Percentiles rank a stretch among this genome's conserved stretches.
Evolutionary conservation across 2,797 vertebrate genomes (phyloP).

Genomic region (Oreochromis mossambicus): DNA sequence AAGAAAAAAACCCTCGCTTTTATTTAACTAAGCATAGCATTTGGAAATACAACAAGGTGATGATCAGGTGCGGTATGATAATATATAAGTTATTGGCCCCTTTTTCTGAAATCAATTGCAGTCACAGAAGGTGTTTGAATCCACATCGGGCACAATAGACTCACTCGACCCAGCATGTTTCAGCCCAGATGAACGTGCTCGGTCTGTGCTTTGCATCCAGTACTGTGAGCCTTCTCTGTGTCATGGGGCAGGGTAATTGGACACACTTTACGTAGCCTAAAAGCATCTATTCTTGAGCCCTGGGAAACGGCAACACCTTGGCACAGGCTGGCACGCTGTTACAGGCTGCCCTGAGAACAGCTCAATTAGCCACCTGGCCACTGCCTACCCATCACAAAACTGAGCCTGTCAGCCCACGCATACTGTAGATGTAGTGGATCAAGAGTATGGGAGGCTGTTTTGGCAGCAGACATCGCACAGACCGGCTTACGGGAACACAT

Average conservation of each 20-base stretch:
- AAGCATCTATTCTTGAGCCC: conserved; percentile 46
- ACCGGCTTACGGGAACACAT: conserved; percentile 15
- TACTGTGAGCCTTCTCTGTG: conserved; percentile 20
- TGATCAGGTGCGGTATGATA: not conserved
- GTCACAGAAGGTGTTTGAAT: not conserved
- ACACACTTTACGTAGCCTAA: conserved; percentile 36
- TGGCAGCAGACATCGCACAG: conserved; percentile 11
- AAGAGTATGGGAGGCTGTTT: conserved; percentile 10
- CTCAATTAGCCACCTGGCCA: conserved; percentile 66
- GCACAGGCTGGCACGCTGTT: conserved; percentile 58
- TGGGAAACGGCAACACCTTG: conserved; percentile 62
- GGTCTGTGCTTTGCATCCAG: not conserved
- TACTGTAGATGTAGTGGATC: conserved; percentile 13
- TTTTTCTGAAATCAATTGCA: not conserved
- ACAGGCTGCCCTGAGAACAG: conserved; percentile 57
- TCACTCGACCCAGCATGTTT: conserved; percentile 6
- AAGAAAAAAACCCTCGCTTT: rapidly evolving
- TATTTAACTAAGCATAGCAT: not conserved
- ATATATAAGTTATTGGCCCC: not conserved
- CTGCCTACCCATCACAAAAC: conserved; percentile 31
- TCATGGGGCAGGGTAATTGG: conserved; percentile 40
- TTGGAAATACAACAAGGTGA: not conserved
- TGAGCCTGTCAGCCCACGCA: conserved; percentile 18
- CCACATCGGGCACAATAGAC: not conserved
- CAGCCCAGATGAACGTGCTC: conserved; percentile 5